Percentiles rank a stretch among this genome's conserved stretches.
phyloP scores from a whole-genome alignment of 2,888 invertebrate genomes.

The Drosophila formosana region DNA sequence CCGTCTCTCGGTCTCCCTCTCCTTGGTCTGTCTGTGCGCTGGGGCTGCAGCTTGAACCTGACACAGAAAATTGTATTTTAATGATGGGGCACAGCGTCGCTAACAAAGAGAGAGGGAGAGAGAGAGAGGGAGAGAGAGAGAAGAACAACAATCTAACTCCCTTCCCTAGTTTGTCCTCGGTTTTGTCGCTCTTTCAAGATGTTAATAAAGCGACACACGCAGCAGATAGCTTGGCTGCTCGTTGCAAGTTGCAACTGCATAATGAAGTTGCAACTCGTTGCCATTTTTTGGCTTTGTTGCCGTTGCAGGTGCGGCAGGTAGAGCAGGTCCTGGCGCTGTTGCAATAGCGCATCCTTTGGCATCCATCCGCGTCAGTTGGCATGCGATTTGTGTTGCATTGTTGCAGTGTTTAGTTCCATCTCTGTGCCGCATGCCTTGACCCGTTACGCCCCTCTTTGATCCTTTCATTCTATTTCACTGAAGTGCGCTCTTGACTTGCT shows the following conservation, averaged over 20 bases:
- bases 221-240: conserved; percentile 44
- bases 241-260: conserved; percentile 42
- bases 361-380: conserved; percentile 50
- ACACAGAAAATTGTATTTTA: conserved; percentile 81
- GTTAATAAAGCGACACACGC: conserved; percentile 79
- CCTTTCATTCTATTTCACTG: conserved; percentile 19
- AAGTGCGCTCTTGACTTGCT: conserved; percentile 58
- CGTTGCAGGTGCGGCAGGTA: neutral
- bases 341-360: conserved; percentile 27
- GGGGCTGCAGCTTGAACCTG: conserved; percentile 77
- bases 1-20: neutral
- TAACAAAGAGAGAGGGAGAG: conserved; percentile 14
- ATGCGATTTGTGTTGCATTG: conserved; percentile 54
- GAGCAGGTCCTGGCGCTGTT: neutral
- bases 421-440: conserved; percentile 36
- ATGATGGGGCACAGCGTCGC: conserved; percentile 68
- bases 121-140: conserved; percentile 10
- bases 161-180: neutral
- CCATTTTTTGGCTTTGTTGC: conserved; percentile 52
- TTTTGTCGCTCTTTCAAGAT: conserved; percentile 58
- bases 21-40: conserved; percentile 12
- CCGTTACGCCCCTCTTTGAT: neutral
- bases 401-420: conserved; percentile 53
- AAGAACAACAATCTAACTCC: conserved; percentile 15
- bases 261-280: conserved; percentile 71